Evolutionary conservation across 1,140 invertebrate species (phyloP), one percentile per base, ranked within the genome.

Genomic region (Drosophila asahinai): DNA sequence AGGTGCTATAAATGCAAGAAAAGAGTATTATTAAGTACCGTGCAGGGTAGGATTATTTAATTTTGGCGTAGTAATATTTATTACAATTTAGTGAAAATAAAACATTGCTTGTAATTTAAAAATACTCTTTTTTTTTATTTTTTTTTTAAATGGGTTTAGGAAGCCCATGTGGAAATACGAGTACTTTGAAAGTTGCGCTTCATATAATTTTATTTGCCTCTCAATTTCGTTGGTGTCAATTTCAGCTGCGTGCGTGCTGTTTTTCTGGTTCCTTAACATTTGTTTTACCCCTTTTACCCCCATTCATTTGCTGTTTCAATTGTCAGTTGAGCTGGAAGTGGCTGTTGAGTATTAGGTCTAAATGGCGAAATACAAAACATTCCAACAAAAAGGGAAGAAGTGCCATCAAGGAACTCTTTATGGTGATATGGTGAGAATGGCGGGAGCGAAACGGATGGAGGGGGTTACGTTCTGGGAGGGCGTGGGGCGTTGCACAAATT

Each of bases 201-300:
- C 91, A 92, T 92, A 83, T 91, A 92, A 91, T 92, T 92, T 92
- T 83, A 91, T 92, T 89, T 86, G 64, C 49, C 74, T 79, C 55
- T 84, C 82, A 83, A 81, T 81, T 82, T 77, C 22, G 30, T 48
- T 61, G 68, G 75, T 65, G 73, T 91, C 83, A 86, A 72, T 83
- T 86, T 82, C 71, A 62, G 59, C 65, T 60, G 14, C 54, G 43
- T 60, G 59, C 33, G 17, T 48, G 27, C 48, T 57, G 42, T 60
- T 60, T 45, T 61, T 71, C 49, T 73, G 64, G 48, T 68, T 64
- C 40, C 68, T 27, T 22, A 48, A 55, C 57, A 60, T 86, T 71
- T 79, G 78, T 55, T 38, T 65, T 67, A 67, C 65, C 67, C 64
- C 78, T 63, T 86, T 81, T 77, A 33, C 19, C 67, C 55, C 11